phyloP scores from a whole-genome alignment of 2,113 vertebrate species.

The Eira barbara region DNA sequence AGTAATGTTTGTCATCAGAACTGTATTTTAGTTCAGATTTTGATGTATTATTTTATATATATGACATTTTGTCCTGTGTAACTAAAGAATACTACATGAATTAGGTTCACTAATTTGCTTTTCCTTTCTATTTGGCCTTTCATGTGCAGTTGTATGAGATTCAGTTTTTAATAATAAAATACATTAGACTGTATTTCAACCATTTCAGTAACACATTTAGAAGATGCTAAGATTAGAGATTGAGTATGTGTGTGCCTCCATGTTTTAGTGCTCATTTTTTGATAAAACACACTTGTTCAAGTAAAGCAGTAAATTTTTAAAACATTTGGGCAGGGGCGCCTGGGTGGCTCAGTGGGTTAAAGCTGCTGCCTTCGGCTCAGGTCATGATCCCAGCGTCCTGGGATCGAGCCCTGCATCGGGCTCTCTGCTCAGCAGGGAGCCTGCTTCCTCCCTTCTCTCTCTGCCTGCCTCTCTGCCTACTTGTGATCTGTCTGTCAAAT shows the following conservation, averaged over 20 bases:
- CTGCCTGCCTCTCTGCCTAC: too few relatives aligned
- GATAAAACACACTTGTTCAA: background rate
- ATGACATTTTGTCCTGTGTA: background rate
- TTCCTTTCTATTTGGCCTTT: background rate
- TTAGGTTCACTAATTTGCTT: background rate
- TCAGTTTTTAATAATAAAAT: conserved; percentile 21
- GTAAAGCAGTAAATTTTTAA: background rate
- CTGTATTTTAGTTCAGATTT: background rate
- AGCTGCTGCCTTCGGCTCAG: too few relatives aligned
- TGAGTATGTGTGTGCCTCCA: background rate
- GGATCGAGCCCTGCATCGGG: too few relatives aligned
- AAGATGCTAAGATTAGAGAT: background rate
- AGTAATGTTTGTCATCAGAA: background rate
- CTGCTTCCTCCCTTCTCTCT: too few relatives aligned
- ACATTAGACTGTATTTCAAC: background rate
- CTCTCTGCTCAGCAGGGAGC: too few relatives aligned
- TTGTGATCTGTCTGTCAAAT: too few relatives aligned
- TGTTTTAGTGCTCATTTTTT: conserved; percentile 10
- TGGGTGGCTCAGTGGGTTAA: too few relatives aligned
- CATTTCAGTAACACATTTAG: background rate
- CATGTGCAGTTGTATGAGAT: background rate
- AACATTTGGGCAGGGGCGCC: background rate
- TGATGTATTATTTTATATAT: background rate
- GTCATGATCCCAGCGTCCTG: too few relatives aligned
- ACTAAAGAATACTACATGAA: background rate